These are phyloP conservation scores for Thunnus maccoyii DNA, from an alignment of 2,113 vertebrate species.

Conservation along the genomic window DNA sequence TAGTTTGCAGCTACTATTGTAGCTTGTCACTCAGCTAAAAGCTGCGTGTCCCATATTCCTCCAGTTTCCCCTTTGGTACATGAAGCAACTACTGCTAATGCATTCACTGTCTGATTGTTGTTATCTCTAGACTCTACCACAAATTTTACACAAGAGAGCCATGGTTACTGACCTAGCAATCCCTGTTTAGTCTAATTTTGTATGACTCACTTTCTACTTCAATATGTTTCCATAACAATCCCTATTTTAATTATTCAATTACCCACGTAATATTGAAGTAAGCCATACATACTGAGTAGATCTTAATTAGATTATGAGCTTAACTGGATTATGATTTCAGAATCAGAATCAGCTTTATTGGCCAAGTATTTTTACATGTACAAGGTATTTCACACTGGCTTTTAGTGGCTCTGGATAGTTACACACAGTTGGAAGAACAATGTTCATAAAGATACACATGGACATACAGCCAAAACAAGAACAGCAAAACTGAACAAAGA, in stretches of 20 bases:
- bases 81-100: constrained; percentile 27
- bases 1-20: neutral
- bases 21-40: constrained; percentile 4
- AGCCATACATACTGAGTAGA: neutral
- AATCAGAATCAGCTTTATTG: too few relatives aligned
- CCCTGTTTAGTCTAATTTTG: constrained; percentile 1
- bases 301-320: neutral
- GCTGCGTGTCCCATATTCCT: neutral
- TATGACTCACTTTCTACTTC: constrained; percentile 13
- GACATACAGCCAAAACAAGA: too few relatives aligned
- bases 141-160: constrained; percentile 48
- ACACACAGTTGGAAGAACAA: too few relatives aligned
- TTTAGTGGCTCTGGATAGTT: too few relatives aligned
- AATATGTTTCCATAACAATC: neutral
- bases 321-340: neutral
- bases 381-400: too few relatives aligned
- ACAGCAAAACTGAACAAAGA: too few relatives aligned
- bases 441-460: too few relatives aligned
- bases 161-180: constrained; percentile 42
- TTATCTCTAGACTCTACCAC: constrained; percentile 41
- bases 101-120: constrained; percentile 16
- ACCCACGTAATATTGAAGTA: neutral
- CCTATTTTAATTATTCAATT: neutral
- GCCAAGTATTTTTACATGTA: too few relatives aligned
- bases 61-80: constrained; percentile 29